Conservation (phyloP, 2,797 vertebrate genomes). For the Malacoraja senta region DNA sequence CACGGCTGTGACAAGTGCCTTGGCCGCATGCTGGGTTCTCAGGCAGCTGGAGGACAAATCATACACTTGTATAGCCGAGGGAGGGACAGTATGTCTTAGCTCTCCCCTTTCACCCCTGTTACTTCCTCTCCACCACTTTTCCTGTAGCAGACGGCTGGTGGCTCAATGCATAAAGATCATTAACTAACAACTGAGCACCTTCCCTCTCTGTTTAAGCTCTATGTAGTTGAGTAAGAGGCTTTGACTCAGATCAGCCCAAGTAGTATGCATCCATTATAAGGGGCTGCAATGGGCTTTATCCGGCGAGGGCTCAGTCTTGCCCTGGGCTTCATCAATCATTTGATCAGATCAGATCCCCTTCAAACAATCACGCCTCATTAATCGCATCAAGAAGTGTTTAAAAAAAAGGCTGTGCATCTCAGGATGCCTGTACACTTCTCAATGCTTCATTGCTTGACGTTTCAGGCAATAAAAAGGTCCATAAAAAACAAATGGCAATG, state of each 20-base stretch:
- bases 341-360: conserved; percentile 79
- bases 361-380: conserved; percentile 81
- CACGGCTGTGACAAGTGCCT: conserved; percentile 42
- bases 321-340: conserved; percentile 98
- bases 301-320: conserved; percentile 84
- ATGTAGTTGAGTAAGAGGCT: conserved; percentile 70
- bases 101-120: conserved; percentile 64
- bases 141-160: conserved; percentile 80
- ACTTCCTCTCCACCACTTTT: conserved; percentile 67
- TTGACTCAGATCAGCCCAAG: conserved; percentile 83
- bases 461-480: conserved; percentile 31
- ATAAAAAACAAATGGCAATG: conserved; percentile 27
- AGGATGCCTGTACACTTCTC: conserved; percentile 59
- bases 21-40: conserved; percentile 40
- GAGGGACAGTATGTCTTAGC: conserved; percentile 44
- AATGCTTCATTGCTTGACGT: conserved; percentile 29
- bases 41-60: conserved; percentile 43
- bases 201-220: conserved; percentile 73
- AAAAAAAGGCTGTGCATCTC: conserved; percentile 57
- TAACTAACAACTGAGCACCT: conserved; percentile 97
- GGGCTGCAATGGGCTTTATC: conserved; percentile 89
- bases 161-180: conserved; percentile 83
- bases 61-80: conserved; percentile 40
- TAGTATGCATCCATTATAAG: conserved; percentile 83
- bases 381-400: conserved; percentile 71